These are phyloP conservation scores for Hippasteria phrygiana DNA, from an alignment of 53 echinoderm and acorn worm species.

Conservation along the genomic window DNA sequence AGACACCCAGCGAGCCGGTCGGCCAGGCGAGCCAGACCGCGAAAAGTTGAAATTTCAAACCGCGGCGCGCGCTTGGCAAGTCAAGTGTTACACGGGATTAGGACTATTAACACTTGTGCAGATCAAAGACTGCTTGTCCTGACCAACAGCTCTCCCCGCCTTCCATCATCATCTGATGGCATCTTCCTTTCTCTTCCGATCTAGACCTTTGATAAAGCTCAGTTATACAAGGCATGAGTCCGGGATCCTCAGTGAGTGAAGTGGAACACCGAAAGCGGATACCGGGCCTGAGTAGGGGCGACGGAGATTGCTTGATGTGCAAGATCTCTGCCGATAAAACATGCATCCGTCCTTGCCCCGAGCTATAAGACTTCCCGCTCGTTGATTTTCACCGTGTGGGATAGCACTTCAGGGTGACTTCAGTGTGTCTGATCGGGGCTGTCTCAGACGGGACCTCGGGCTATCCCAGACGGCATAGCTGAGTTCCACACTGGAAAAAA, in stretches of 20 bases:
- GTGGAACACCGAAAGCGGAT: not conserved
- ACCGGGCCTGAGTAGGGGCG: not conserved
- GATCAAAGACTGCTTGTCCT: not conserved
- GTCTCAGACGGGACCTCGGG: too few species aligned
- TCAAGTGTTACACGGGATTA: slow-evolving; percentile 53
- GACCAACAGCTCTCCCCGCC: not conserved
- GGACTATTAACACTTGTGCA: slow-evolving; percentile 23
- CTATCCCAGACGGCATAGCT: too few species aligned
- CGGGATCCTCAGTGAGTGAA: not conserved
- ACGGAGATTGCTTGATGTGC: not conserved
- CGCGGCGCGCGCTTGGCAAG: slow-evolving; percentile 13
- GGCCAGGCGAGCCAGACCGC: not conserved
- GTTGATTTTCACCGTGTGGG: not conserved
- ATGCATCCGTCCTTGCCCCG: not conserved
- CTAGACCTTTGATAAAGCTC: not conserved
- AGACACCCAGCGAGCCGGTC: not conserved
- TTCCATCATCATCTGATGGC: not conserved
- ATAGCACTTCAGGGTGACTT: too few species aligned
- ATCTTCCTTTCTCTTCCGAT: not conserved
- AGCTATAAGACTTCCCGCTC: not conserved
- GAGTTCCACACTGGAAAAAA: too few species aligned
- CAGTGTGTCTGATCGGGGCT: too few species aligned
- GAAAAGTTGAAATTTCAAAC: slow-evolving; percentile 50
- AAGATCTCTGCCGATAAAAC: not conserved
- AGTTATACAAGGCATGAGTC: slow-evolving; percentile 27